These are phyloP conservation scores for Falco peregrinus DNA, from an alignment of 2,797 vertebrate species.

Conservation along the genomic window DNA sequence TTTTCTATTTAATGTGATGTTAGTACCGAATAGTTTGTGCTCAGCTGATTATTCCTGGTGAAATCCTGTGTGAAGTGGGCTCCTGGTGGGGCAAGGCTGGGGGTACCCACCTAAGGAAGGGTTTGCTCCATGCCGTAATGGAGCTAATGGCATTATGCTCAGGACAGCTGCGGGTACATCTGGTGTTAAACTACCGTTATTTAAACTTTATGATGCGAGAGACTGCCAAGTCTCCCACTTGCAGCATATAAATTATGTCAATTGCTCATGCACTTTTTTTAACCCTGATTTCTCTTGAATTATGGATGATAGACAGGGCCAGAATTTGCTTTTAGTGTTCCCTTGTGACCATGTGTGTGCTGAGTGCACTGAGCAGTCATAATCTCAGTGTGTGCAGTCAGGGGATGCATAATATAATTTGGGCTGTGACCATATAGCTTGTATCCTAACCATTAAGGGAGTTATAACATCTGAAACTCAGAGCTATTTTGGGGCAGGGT, in stretches of 20 bases:
- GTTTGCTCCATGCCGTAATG: slow-evolving; percentile 76
- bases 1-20: not conserved
- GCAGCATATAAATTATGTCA: slow-evolving; percentile 81
- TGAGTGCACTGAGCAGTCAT: slow-evolving; percentile 78
- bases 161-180: slow-evolving; percentile 78
- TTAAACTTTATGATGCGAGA: slow-evolving; percentile 88
- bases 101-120: slow-evolving; percentile 33
- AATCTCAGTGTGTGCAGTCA: slow-evolving; percentile 74
- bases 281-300: slow-evolving; percentile 91
- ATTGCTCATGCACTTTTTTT: slow-evolving; percentile 86
- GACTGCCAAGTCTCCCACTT: slow-evolving; percentile 73
- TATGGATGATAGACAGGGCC: slow-evolving; percentile 88
- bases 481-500: slow-evolving; percentile 24
- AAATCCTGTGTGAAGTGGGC: slow-evolving; percentile 3
- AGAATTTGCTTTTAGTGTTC: slow-evolving; percentile 87
- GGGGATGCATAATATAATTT: slow-evolving; percentile 65
- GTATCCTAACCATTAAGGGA: slow-evolving; percentile 29
- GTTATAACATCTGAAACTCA: not conserved
- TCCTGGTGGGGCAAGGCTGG: slow-evolving; percentile 26
- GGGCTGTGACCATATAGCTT: slow-evolving; percentile 57
- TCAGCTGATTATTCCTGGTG: not conserved
- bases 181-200: slow-evolving; percentile 78
- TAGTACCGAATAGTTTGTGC: not conserved
- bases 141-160: slow-evolving; percentile 82
- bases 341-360: slow-evolving; percentile 72